Conservation (phyloP, 2,888 invertebrate genomes). For the Drosophila infuscata region DNA sequence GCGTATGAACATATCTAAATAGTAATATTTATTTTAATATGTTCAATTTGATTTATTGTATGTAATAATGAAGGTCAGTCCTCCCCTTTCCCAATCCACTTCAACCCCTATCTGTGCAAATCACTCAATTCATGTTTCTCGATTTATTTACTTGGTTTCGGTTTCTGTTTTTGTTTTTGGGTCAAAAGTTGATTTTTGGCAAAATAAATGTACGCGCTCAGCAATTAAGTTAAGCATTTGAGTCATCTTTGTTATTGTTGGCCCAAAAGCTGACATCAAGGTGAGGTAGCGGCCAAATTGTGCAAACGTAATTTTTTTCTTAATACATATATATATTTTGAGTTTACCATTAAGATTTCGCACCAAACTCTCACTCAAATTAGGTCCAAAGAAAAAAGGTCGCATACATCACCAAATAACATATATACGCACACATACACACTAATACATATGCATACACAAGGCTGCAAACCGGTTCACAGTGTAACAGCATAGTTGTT, state of each 20-base stretch:
- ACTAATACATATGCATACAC: constrained; percentile 7
- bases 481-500: constrained; percentile 5
- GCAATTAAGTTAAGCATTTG: constrained; percentile 62
- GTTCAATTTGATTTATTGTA: constrained; percentile 37
- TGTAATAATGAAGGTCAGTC: constrained; percentile 51
- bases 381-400: constrained; percentile 20
- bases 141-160: constrained; percentile 32
- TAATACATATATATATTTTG: background rate
- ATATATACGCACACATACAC: background rate
- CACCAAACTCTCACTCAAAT: constrained; percentile 25
- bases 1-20: constrained; percentile 21
- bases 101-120: background rate
- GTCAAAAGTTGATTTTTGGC: constrained; percentile 52
- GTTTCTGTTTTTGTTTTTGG: constrained; percentile 37
- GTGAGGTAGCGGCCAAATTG: constrained; percentile 45
- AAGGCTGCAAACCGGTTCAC: constrained; percentile 45
- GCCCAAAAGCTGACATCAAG: constrained; percentile 55
- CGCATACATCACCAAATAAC: constrained; percentile 7
- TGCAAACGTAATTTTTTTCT: constrained; percentile 21
- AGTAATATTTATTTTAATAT: constrained; percentile 44
- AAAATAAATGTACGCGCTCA: constrained; percentile 34
- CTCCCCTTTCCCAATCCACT: background rate
- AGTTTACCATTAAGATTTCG: constrained; percentile 31
- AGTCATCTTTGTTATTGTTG: constrained; percentile 63
- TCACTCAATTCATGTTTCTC: constrained; percentile 29